These are phyloP conservation scores for Montipora capricornis DNA, from an alignment of 64 coral and sea anemone species.

Conservation along the genomic window DNA sequence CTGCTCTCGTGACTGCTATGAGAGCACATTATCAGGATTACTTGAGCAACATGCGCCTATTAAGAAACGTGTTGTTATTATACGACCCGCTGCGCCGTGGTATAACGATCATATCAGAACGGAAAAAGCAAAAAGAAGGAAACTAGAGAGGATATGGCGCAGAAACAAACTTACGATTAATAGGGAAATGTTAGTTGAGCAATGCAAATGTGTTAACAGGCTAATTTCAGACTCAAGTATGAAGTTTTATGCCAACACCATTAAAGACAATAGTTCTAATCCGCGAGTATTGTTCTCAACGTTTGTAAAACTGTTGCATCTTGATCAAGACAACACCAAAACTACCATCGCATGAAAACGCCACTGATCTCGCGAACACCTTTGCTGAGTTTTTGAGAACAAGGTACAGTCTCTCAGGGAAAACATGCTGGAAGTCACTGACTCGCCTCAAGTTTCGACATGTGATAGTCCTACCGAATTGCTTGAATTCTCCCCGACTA, in stretches of 20 bases:
- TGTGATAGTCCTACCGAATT: too few relatives aligned
- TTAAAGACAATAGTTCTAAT: slow-evolving; percentile 6
- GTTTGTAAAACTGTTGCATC: slow-evolving; percentile 30
- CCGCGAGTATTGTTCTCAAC: slow-evolving; percentile 46
- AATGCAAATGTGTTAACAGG: neutral
- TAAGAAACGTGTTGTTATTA: slow-evolving; percentile 34
- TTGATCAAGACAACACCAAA: neutral
- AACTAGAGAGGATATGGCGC: neutral
- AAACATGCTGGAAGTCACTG: too few relatives aligned
- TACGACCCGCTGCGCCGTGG: slow-evolving; percentile 49
- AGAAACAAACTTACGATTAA: slow-evolving; percentile 20
- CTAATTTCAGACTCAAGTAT: slow-evolving; percentile 20
- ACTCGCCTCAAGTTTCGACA: too few relatives aligned
- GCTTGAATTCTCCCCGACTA: too few relatives aligned
- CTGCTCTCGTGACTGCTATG: too few relatives aligned
- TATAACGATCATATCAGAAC: slow-evolving; percentile 29
- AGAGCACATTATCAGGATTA: too few relatives aligned
- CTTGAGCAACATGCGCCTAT: slow-evolving; percentile 31
- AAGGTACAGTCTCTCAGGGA: neutral
- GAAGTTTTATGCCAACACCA: slow-evolving; percentile 38
- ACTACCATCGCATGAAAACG: slow-evolving; percentile 20
- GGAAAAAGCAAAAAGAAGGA: slow-evolving; percentile 31
- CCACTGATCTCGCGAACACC: slow-evolving; percentile 31
- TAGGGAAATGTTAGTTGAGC: slow-evolving; percentile 6
- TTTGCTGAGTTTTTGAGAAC: slow-evolving; percentile 29